Conservation (phyloP, 1,140 invertebrate species). For the Megalonaias nervosa region DNA sequence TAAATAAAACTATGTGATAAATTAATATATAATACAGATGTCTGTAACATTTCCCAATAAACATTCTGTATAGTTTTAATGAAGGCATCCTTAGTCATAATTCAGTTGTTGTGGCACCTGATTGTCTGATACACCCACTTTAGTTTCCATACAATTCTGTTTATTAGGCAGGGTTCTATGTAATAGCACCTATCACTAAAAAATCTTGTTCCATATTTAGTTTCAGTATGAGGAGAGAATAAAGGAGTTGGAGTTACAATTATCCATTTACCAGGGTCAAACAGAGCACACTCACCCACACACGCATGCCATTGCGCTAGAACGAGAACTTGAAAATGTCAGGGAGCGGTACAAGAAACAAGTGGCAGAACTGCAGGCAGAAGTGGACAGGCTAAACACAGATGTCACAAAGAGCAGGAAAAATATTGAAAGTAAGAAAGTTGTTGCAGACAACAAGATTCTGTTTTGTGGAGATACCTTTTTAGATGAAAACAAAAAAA, state of each 20-base stretch:
- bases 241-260: constrained; percentile 61
- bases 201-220: constrained; percentile 37
- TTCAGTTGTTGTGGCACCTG: neutral
- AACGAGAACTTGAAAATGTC: constrained; percentile 65
- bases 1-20: too few species aligned
- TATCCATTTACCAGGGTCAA: constrained; percentile 51
- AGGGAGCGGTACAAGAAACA: constrained; percentile 59
- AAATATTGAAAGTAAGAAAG: neutral
- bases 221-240: constrained; percentile 68
- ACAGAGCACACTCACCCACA: constrained; percentile 58
- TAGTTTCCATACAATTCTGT: neutral
- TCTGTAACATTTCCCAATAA: too few species aligned
- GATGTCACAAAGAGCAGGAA: constrained; percentile 58
- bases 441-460: too few species aligned
- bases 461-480: too few species aligned
- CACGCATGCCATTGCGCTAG: constrained; percentile 60
- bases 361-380: constrained; percentile 53
- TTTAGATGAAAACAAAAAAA: too few species aligned
- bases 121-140: neutral
- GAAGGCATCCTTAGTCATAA: neutral
- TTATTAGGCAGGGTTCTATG: neutral
- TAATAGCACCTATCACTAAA: neutral
- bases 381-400: constrained; percentile 53
- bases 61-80: too few species aligned
- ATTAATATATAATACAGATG: too few species aligned